Conservation (phyloP, 1,140 invertebrate species). For the Gonioctena quinquepunctata region DNA sequence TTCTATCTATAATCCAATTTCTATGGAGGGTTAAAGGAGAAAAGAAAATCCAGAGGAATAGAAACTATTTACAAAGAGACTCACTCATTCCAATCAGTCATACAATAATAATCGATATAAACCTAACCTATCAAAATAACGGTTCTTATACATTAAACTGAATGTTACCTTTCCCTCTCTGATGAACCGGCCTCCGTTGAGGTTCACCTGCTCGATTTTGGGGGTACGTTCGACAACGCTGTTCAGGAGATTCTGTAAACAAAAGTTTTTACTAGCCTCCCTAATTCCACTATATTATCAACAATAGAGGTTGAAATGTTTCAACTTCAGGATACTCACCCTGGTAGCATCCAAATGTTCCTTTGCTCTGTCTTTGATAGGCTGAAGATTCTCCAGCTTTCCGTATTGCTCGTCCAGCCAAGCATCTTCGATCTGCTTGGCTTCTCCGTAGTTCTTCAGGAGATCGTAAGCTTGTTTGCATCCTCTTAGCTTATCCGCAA, state of each 20-base stretch:
- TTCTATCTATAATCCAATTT: too few relatives aligned
- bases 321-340: slow-evolving; percentile 60
- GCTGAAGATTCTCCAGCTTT: slow-evolving; percentile 72
- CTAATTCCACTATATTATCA: background rate
- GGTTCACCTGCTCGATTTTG: slow-evolving; percentile 93
- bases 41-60: background rate
- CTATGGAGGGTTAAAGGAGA: background rate
- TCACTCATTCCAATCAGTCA: slow-evolving; percentile 29
- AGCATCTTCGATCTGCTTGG: slow-evolving; percentile 82
- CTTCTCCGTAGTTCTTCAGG: slow-evolving; percentile 83
- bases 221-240: slow-evolving; percentile 86
- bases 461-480: slow-evolving; percentile 85
- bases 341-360: slow-evolving; percentile 78
- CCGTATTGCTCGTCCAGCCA: slow-evolving; percentile 82
- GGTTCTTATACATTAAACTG: background rate
- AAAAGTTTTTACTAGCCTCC: too few relatives aligned
- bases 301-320: too few relatives aligned
- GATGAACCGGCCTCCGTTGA: slow-evolving; percentile 92
- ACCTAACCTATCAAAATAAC: slow-evolving; percentile 1
- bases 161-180: slow-evolving; percentile 93
- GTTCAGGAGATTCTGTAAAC: slow-evolving; percentile 83
- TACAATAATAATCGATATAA: slow-evolving; percentile 13
- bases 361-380: slow-evolving; percentile 71
- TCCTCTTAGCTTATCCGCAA: slow-evolving; percentile 87
- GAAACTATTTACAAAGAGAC: slow-evolving; percentile 8